Conservation (phyloP, 2,888 invertebrate species). For the Stenichneumon culpator region DNA sequence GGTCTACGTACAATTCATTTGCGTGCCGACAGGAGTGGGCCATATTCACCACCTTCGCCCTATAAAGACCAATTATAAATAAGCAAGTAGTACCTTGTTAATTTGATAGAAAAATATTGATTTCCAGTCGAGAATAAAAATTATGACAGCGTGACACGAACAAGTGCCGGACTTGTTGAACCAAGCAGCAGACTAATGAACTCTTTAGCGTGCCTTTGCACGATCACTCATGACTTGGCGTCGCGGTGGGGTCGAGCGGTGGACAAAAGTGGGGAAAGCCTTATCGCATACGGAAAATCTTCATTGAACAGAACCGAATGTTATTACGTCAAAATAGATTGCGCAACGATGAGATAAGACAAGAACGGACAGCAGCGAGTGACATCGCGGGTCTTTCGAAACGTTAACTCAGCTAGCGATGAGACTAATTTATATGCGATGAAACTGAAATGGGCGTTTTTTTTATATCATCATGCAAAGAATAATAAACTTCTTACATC, state of each 20-base stretch:
- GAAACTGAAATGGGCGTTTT: background rate
- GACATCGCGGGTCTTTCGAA: background rate
- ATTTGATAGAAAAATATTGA: background rate
- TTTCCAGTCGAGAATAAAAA: background rate
- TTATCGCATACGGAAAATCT: slow-evolving; percentile 15
- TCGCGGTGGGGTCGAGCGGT: background rate
- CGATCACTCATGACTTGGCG: background rate
- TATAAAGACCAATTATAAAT: too few species aligned
- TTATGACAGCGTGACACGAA: background rate
- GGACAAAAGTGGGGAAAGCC: slow-evolving; percentile 6
- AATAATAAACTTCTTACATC: background rate
- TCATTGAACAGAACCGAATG: slow-evolving; percentile 1
- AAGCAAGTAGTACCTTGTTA: background rate
- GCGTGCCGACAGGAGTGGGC: too few species aligned
- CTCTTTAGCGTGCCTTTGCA: slow-evolving; percentile 6
- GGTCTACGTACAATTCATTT: too few species aligned
- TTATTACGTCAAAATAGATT: slow-evolving; percentile 9
- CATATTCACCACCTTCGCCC: too few species aligned
- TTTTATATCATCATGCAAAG: background rate
- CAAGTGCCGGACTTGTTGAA: background rate
- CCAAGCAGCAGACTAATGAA: slow-evolving; percentile 5
- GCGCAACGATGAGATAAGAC: slow-evolving; percentile 11
- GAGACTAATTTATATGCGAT: background rate
- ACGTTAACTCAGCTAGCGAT: background rate
- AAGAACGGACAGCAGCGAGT: background rate